phyloP scores from a whole-genome alignment of 2,797 vertebrate genomes.

The Hoplostethus mediterraneus region DNA sequence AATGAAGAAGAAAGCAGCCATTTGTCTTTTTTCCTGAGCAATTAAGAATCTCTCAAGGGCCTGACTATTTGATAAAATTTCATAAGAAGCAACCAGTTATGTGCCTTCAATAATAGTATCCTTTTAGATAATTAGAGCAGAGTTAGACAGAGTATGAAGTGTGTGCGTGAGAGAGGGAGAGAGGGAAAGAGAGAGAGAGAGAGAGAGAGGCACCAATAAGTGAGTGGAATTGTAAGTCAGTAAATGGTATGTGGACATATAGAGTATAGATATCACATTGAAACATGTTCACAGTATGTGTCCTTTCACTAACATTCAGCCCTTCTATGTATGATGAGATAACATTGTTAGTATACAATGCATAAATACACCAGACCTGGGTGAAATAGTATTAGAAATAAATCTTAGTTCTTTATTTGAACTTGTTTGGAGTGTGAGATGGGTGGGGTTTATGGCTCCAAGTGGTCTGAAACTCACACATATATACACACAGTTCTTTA shows the following conservation, averaged over 20 bases:
- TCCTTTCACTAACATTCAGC: neutral
- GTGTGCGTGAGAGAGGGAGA: too few relatives aligned
- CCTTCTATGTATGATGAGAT: too few relatives aligned
- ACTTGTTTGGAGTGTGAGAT: too few relatives aligned
- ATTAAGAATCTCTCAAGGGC: neutral
- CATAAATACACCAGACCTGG: too few relatives aligned
- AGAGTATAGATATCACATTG: neutral
- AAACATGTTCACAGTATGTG: constrained; percentile 5
- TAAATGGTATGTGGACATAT: neutral
- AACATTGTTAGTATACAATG: too few relatives aligned
- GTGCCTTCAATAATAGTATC: neutral
- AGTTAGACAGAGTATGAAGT: neutral
- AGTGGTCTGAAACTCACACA: neutral
- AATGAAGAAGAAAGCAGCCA: neutral
- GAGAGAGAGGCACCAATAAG: too few relatives aligned
- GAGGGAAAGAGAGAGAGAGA: too few relatives aligned
- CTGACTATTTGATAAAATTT: constrained; percentile 2
- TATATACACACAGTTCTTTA: neutral
- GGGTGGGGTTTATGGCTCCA: too few relatives aligned
- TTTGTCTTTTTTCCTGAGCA: neutral
- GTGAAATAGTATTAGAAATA: too few relatives aligned
- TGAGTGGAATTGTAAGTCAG: neutral
- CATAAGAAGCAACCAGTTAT: neutral
- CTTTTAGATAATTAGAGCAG: neutral
- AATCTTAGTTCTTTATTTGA: too few relatives aligned